Percentiles rank a stretch among this genome's conserved stretches.
phyloP scores from a whole-genome alignment of 1,140 invertebrate genomes.

The Diabrotica virgifera region DNA sequence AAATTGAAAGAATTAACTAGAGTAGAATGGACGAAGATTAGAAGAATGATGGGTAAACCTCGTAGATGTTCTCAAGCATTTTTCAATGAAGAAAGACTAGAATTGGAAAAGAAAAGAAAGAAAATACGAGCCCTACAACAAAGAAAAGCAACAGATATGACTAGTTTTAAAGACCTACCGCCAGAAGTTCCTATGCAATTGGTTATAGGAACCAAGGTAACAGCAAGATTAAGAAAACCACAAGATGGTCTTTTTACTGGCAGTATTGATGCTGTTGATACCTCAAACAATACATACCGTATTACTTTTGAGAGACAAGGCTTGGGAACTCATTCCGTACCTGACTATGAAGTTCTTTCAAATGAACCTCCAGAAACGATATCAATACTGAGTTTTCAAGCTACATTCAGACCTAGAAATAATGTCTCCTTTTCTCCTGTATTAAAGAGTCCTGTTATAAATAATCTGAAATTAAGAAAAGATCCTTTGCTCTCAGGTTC shows the following conservation, averaged over 20 bases:
- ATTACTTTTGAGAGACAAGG: constrained; percentile 94
- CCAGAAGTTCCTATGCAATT: constrained; percentile 93
- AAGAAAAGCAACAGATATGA: constrained; percentile 79
- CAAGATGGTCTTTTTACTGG: constrained; percentile 97
- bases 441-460: constrained; percentile 27
- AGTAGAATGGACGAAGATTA: constrained; percentile 93
- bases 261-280: constrained; percentile 95
- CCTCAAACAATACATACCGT: constrained; percentile 94
- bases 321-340: constrained; percentile 92
- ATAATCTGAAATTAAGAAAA: constrained; percentile 49
- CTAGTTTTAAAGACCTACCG: constrained; percentile 85
- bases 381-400: constrained; percentile 79
- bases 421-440: constrained; percentile 47
- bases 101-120: constrained; percentile 85
- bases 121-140: constrained; percentile 94
- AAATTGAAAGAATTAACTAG: constrained; percentile 82
- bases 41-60: constrained; percentile 96
- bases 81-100: constrained; percentile 90
- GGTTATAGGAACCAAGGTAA: constrained; percentile 95
- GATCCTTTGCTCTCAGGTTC: constrained; percentile 55
- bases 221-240: constrained; percentile 78
- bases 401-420: constrained; percentile 74
- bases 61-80: constrained; percentile 91
- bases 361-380: constrained; percentile 90
- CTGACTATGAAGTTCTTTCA: constrained; percentile 94